A percentile compares a stretch with the other conserved stretches of the same genome.
phyloP scores from a whole-genome alignment of 1,140 invertebrate species.

The Aplysia californica region DNA sequence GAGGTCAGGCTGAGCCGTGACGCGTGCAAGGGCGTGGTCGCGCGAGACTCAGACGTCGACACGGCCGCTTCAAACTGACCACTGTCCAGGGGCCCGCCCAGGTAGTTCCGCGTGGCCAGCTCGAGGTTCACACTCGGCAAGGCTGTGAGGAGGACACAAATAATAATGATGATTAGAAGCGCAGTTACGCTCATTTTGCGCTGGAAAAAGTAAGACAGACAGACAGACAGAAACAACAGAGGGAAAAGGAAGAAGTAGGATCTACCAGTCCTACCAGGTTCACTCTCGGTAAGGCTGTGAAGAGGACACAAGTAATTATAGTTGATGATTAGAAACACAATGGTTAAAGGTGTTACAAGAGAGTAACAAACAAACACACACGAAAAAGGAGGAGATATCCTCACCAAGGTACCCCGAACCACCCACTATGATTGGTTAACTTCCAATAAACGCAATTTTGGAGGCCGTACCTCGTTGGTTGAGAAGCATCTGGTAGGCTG shows the following conservation, averaged over 20 bases:
- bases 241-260: too few relatives aligned
- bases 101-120: conserved; percentile 61
- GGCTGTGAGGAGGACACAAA: conserved; percentile 48
- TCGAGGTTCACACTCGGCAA: conserved; percentile 60
- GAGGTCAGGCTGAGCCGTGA: conserved; percentile 44
- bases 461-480: conserved; percentile 36
- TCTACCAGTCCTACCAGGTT: too few relatives aligned
- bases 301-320: not conserved
- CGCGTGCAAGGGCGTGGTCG: conserved; percentile 43
- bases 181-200: too few relatives aligned
- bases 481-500: conserved; percentile 56
- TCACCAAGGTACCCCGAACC: not conserved
- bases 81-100: conserved; percentile 57
- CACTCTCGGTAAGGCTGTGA: not conserved
- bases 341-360: too few relatives aligned
- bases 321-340: not conserved
- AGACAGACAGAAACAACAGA: too few relatives aligned
- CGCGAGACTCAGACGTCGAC: conserved; percentile 42
- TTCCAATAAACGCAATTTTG: not conserved
- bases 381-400: not conserved
- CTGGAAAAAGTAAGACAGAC: too few relatives aligned
- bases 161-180: too few relatives aligned
- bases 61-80: conserved; percentile 43
- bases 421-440: not conserved
- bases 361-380: too few relatives aligned